A percentile compares a stretch with the other conserved stretches of the same genome.
Evolutionary conservation across 2,113 vertebrate genomes (phyloP).

Genomic region (human): GRCh38 chr13:95765001-95765500

Average conservation of each 20-base stretch:
- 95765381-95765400: not conserved
- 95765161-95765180: not conserved
- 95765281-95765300: not conserved
- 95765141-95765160: not conserved
- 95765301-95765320: not conserved
- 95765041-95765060: not conserved
- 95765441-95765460: constrained; percentile 46
- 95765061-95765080: not conserved
- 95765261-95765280: not conserved
- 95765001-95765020: not conserved
- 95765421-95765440: constrained; percentile 23
- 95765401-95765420: not conserved
- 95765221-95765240: not conserved
- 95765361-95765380: not conserved
- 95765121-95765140: constrained; percentile 17
- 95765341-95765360: not conserved
- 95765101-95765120: not conserved
- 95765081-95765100: not conserved
- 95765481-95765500: constrained; percentile 51
- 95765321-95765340: not conserved
- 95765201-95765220: not conserved
- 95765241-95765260: not conserved
- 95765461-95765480: constrained; percentile 50
- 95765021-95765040: not conserved
- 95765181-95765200: not conserved